These are phyloP conservation scores for Chrysemys picta DNA, from an alignment of 2,113 vertebrate species.

Conservation along the genomic window DNA sequence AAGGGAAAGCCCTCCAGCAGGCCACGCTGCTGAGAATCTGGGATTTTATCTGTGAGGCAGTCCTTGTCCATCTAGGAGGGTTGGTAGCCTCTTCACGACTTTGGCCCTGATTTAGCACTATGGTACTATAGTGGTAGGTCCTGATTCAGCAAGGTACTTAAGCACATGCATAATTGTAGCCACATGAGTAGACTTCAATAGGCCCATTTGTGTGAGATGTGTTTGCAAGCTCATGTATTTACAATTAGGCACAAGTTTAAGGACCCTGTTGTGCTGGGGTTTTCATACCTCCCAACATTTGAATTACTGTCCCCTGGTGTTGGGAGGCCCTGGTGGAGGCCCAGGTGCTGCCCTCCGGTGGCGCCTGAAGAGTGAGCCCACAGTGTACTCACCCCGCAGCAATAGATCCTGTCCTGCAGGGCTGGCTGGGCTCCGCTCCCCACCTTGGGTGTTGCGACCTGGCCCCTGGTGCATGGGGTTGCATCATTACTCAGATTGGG, in stretches of 20 bases:
- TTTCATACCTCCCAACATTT: background rate
- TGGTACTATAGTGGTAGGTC: background rate
- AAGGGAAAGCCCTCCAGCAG: too few relatives aligned
- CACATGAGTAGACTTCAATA: constrained; percentile 24
- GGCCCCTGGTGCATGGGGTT: background rate
- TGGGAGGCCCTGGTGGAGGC: background rate
- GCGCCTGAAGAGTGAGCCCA: background rate
- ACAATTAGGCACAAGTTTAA: background rate
- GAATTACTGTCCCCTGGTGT: background rate
- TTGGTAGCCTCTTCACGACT: background rate
- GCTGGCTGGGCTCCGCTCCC: too few relatives aligned
- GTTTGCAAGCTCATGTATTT: background rate
- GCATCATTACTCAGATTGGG: background rate
- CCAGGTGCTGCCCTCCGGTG: background rate
- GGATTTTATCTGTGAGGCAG: too few relatives aligned
- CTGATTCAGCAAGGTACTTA: background rate
- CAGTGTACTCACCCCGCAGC: background rate
- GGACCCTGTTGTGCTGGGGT: background rate
- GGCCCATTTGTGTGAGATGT: background rate
- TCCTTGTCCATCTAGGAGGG: background rate
- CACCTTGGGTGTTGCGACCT: background rate
- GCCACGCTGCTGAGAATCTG: background rate
- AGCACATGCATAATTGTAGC: background rate
- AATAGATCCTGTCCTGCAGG: background rate
- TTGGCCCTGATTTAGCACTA: background rate